Evolutionary conservation across 1,140 invertebrate species (phyloP), one percentile per base, ranked within the genome.

Genomic region (Drosophila saltans): DNA sequence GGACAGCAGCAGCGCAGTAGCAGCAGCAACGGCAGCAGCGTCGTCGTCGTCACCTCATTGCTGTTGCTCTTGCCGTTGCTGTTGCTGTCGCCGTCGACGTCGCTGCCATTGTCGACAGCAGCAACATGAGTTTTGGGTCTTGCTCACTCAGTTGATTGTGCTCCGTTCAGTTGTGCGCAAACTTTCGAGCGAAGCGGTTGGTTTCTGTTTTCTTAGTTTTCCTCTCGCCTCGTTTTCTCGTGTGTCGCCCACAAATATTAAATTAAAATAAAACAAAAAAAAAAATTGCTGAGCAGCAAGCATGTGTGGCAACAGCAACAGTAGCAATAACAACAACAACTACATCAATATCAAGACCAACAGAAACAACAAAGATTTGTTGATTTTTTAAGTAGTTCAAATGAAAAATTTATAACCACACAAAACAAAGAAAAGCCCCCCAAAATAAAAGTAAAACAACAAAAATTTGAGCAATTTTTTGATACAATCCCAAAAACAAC

Each of bases 141-240:
- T 62, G 61, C 63, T 66, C 70, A 60, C 65, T 64, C 63, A 75
- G 67, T 80, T 77, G 79, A 30, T 30, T 30, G 28, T 30, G 28
- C 28, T 30, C 28, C 28, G 55, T 78, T 86, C 72, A 90, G 66
- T 90, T 85, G 64, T 70, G 69, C 85, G 75, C 71, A 76, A 80
- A 90, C 88, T 86, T 85, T 83, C 82, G 86, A 81, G 68, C 82
- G 80, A 75, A 83, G 75, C 78, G 82, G 80, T 78, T 86, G 75
- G 70, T 83, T 81, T 75, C 70, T 74, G 68, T 72, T 59, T 26
- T 58, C 28, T 72, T 62, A 52, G 33, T 36, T 36, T 43, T 64
- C 55, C 43, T 21, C 52, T 56, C 64, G 64, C 64, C 64, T 39
- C 52, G 45, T 57, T 30, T 59, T 66, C 58, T 66, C 58, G 74